Evolutionary conservation across 1,140 invertebrate species (phyloP).

Genomic region (Drosophila nigromelanica): DNA sequence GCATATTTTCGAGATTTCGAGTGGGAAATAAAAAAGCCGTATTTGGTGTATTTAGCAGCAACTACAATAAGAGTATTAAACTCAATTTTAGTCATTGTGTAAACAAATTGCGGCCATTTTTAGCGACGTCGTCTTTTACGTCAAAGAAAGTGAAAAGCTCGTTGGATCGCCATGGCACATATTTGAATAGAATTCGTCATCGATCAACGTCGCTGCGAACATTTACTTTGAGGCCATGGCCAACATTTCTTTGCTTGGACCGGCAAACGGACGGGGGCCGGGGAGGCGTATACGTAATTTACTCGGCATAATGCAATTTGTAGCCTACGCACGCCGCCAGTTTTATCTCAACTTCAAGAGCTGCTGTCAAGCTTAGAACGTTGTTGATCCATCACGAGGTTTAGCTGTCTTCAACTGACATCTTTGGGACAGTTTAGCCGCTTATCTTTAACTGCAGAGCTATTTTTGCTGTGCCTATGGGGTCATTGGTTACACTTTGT

Average conservation of each 20-base stretch:
- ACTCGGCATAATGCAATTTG: conserved; percentile 29
- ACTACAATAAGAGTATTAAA: background rate
- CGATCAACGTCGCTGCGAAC: conserved; percentile 49
- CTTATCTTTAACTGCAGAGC: conserved; percentile 32
- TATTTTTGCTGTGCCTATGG: conserved; percentile 13
- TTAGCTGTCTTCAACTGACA: conserved; percentile 19
- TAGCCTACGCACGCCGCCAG: background rate
- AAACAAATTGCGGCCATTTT: conserved; percentile 34
- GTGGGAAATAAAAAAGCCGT: conserved; percentile 25
- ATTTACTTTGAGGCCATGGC: conserved; percentile 40
- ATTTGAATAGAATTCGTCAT: conserved; percentile 60
- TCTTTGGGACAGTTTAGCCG: conserved; percentile 28
- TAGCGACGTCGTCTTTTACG: conserved; percentile 24
- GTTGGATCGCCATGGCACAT: conserved; percentile 17
- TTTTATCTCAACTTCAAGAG: conserved; percentile 28
- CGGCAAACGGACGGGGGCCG: background rate
- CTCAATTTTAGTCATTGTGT: conserved; percentile 50
- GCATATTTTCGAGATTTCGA: conserved; percentile 23
- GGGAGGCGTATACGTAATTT: conserved; percentile 47
- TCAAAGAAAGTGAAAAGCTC: conserved; percentile 74
- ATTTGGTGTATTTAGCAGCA: conserved; percentile 8
- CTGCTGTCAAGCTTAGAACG: conserved; percentile 18
- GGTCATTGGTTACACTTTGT: conserved; percentile 47
- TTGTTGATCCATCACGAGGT: conserved; percentile 22
- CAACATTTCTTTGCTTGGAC: conserved; percentile 35